These are phyloP conservation scores for Spea multiplicata DNA, from an alignment of 2,113 vertebrate genomes.

Conservation along the genomic window DNA sequence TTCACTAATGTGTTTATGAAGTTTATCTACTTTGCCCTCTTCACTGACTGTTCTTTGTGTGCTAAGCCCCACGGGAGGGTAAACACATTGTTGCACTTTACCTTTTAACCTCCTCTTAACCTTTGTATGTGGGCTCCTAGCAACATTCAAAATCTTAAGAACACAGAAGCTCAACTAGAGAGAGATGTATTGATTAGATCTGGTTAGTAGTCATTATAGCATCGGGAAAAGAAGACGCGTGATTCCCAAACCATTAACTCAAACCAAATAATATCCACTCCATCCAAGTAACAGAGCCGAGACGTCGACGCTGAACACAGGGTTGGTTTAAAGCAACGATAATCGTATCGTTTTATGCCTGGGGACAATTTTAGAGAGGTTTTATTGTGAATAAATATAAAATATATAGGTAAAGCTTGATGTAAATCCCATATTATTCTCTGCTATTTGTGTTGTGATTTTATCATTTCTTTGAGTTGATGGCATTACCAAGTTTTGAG, in stretches of 20 bases:
- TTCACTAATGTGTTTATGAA: conserved; percentile 51
- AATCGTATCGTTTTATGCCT: too few relatives aligned
- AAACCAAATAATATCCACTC: conserved; percentile 7
- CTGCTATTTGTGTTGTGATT: too few relatives aligned
- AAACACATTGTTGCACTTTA: conserved; percentile 58
- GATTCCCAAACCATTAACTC: conserved; percentile 26
- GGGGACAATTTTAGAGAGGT: too few relatives aligned
- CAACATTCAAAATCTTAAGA: conserved; percentile 56
- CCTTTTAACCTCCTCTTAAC: conserved; percentile 63
- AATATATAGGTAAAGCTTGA: too few relatives aligned
- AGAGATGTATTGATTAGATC: conserved; percentile 46
- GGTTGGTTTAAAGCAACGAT: too few relatives aligned
- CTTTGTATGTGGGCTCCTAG: conserved; percentile 56
- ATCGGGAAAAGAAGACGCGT: background rate
- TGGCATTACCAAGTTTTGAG: too few relatives aligned
- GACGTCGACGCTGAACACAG: too few relatives aligned
- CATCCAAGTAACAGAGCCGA: too few relatives aligned
- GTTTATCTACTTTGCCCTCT: conserved; percentile 55
- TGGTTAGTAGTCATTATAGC: conserved; percentile 19
- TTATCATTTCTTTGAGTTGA: too few relatives aligned
- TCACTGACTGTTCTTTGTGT: conserved; percentile 45
- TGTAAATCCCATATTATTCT: too few relatives aligned
- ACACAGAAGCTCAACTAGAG: conserved; percentile 33
- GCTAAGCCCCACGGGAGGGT: conserved; percentile 57
- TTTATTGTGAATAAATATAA: too few relatives aligned